phyloP scores from a whole-genome alignment of 2,797 vertebrate species.

The Emydoidea blandingii region DNA sequence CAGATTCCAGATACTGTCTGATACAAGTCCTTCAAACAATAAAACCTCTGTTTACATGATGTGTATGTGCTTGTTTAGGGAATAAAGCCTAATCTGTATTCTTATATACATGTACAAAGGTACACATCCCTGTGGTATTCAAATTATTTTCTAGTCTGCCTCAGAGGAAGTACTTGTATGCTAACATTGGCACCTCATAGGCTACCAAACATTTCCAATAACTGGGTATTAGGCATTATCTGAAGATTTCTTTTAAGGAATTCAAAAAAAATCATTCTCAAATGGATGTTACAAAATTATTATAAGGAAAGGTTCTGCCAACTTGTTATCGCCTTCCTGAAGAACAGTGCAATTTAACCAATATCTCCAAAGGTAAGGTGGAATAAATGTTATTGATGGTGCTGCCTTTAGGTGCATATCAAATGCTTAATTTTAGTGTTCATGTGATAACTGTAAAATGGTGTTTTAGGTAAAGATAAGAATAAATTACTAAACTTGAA shows the following conservation, averaged over 20 bases:
- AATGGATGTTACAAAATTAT: neutral
- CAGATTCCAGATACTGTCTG: neutral
- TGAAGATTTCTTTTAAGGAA: slow-evolving; percentile 5
- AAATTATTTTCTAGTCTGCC: rapidly evolving
- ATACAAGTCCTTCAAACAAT: neutral
- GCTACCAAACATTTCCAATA: neutral
- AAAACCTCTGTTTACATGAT: neutral
- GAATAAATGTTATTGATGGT: neutral
- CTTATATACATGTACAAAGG: neutral
- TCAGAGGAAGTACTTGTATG: neutral
- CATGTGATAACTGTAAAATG: neutral
- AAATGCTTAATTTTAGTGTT: neutral
- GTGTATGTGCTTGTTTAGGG: neutral
- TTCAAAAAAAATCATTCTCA: neutral
- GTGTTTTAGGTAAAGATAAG: neutral
- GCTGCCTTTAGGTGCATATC: neutral
- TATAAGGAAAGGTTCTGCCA: neutral
- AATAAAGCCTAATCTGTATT: neutral
- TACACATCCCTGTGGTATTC: neutral
- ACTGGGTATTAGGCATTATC: neutral
- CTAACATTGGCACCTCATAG: neutral
- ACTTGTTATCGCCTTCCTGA: neutral
- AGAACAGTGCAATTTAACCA: neutral
- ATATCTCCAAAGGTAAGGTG: neutral
- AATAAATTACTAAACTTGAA: neutral